Evolutionary conservation across 2,797 vertebrate genomes (phyloP).

Genomic region (Danio tinwini): DNA sequence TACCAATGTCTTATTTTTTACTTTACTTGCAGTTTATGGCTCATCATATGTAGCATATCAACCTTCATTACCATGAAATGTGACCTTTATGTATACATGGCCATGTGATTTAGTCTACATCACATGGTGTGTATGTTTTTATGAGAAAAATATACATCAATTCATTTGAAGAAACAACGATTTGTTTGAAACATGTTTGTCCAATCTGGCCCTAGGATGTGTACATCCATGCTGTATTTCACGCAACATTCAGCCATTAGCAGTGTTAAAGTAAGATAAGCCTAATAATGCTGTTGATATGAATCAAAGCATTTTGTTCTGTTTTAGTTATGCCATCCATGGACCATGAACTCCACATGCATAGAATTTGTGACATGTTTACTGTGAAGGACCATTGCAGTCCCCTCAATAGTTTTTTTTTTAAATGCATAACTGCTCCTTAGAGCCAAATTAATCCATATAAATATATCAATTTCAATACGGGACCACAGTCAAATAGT

Average conservation of each 20-base stretch:
- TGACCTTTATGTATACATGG: conserved; percentile 20
- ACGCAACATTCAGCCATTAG: conserved; percentile 30
- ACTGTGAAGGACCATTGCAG: conserved; percentile 39
- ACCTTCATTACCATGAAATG: conserved; percentile 21
- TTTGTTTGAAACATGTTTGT: background rate
- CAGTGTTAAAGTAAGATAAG: conserved; percentile 26
- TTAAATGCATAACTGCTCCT: conserved; percentile 61
- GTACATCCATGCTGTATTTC: conserved; percentile 8
- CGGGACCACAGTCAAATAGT: conserved; percentile 75
- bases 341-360: conserved; percentile 43
- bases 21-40: conserved; percentile 24
- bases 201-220: conserved; percentile 9
- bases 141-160: background rate
- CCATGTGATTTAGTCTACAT: conserved; percentile 30
- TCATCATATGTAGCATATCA: conserved; percentile 15
- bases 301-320: conserved; percentile 25
- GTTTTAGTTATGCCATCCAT: conserved; percentile 24
- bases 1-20: conserved; percentile 20
- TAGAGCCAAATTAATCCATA: conserved; percentile 64
- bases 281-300: conserved; percentile 37
- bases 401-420: conserved; percentile 52
- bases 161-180: conserved; percentile 6
- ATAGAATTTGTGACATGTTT: conserved; percentile 55
- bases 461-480: conserved; percentile 70
- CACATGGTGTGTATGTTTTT: conserved; percentile 14